Evolutionary conservation across 2,888 invertebrate species (phyloP), one percentile per base, ranked within the genome.

Genomic region (Scotopteryx bipunctaria): DNA sequence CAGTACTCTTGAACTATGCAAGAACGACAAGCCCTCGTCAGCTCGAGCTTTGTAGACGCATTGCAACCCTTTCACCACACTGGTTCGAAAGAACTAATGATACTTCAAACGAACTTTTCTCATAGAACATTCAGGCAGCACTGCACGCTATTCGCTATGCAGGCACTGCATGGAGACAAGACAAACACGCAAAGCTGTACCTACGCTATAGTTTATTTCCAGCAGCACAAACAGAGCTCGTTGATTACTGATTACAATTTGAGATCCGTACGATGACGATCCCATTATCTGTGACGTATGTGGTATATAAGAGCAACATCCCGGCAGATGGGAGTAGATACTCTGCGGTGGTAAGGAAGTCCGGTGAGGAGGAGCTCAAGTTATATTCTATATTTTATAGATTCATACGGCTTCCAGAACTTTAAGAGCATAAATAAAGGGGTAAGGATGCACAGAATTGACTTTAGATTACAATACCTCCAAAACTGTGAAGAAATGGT

Each of bases 281-380:
- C 40, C 35, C 19, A 51, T 52, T 56, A 61, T 61, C 61, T 56
- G 35, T 59, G 61, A 61, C 59, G 57, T 60, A 5, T 19, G 14
- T 17, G 14, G 45, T 61, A 61, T 61, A 61, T 53, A 61, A 60
- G 38, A 47, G 40, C 13, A 32, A n/a, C 38, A n/a, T 23, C 32
- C 25, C 32, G 17, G n/a, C 14, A 9, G 27, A 13, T 38, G 25
- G n/a, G 27, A 27, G 50, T 42, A 51, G 47, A 40, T 42, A 23
- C 47, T 29, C 17, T 32, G 19, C 15, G 48, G 45, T 31, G 32
- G 43, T 27, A 16, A 9, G 9, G 9, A 6, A 15, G 27, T 27
- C 38, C 15, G 6, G 25, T 11, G 23, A 6, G 27, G 38, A 27
- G 11, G 25, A 16, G 2, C 25, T 35, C 11, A 4, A 14, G 13